A percentile compares a stretch with the other conserved stretches of the same genome.
These are phyloP conservation scores for Omphaloscelis lunosa DNA, from an alignment of 2,888 invertebrate species.

Conservation along the genomic window DNA sequence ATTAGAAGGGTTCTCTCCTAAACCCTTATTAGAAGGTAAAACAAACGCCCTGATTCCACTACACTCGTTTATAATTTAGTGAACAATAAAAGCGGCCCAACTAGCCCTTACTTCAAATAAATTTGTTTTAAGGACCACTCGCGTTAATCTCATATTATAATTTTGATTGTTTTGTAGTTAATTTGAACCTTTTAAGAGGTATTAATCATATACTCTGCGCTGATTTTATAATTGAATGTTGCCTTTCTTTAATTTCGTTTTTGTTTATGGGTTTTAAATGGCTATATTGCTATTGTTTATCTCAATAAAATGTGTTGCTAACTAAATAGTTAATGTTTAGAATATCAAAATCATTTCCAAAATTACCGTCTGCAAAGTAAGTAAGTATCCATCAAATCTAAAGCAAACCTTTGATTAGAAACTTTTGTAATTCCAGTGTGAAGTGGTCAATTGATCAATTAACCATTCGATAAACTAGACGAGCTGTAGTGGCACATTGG, in stretches of 20 bases:
- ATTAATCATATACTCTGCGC: slow-evolving; percentile 41
- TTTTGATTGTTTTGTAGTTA: slow-evolving; percentile 56
- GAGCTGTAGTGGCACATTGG: background rate
- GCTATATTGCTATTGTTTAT: slow-evolving; percentile 1
- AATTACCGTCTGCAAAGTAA: background rate
- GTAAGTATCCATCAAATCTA: background rate
- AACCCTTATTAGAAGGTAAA: slow-evolving; percentile 46
- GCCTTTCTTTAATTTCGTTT: slow-evolving; percentile 14
- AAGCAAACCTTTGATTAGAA: background rate
- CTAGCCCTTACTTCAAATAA: slow-evolving; percentile 43
- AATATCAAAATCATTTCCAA: background rate
- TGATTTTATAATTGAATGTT: slow-evolving; percentile 35
- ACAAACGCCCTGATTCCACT: slow-evolving; percentile 40
- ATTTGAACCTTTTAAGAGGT: slow-evolving; percentile 46
- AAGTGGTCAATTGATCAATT: background rate
- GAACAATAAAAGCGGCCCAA: slow-evolving; percentile 50
- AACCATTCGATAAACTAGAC: background rate
- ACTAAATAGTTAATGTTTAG: background rate
- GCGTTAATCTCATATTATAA: slow-evolving; percentile 56
- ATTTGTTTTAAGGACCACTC: slow-evolving; percentile 50
- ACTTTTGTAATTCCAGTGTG: background rate
- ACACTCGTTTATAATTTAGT: slow-evolving; percentile 53
- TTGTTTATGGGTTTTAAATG: slow-evolving; percentile 18
- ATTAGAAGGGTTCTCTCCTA: slow-evolving; percentile 31
- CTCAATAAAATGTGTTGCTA: background rate